Conservation (phyloP, 1,140 invertebrate species). For the Archegozetes longisetosus region DNA sequence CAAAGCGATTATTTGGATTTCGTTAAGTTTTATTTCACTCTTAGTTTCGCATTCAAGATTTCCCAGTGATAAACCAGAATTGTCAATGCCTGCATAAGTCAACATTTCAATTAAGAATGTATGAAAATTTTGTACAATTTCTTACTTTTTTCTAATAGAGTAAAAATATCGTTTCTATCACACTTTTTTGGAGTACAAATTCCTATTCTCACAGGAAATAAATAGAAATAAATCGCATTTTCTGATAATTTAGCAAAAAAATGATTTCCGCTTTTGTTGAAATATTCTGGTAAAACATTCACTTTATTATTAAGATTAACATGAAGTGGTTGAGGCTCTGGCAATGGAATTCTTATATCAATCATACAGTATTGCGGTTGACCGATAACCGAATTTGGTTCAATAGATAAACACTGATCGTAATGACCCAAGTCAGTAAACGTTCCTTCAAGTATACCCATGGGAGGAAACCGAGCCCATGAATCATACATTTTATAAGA, state of each 20-base stretch:
- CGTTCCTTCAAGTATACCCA: conserved; percentile 26
- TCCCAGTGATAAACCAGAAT: not conserved
- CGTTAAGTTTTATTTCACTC: not conserved
- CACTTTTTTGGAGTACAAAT: not conserved
- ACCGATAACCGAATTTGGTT: not conserved
- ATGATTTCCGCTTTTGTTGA: not conserved
- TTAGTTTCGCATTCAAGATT: not conserved
- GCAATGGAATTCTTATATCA: conserved; percentile 2
- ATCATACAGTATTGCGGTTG: conserved; percentile 7
- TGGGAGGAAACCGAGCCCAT: conserved; percentile 17
- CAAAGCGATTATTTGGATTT: not conserved
- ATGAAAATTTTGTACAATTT: not conserved
- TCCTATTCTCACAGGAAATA: not conserved
- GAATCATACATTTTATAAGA: not conserved
- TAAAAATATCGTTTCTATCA: not conserved
- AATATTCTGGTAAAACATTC: not conserved
- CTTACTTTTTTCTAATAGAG: not conserved
- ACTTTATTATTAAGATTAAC: not conserved
- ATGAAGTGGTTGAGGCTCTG: not conserved
- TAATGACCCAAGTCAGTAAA: conserved; percentile 26
- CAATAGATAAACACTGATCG: conserved; percentile 24
- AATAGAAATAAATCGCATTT: not conserved
- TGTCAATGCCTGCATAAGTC: not conserved
- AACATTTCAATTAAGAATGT: not conserved
- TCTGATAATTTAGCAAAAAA: not conserved